These are phyloP conservation scores for Spilosoma lubricipeda DNA, from an alignment of 2,888 invertebrate species.

Conservation along the genomic window DNA sequence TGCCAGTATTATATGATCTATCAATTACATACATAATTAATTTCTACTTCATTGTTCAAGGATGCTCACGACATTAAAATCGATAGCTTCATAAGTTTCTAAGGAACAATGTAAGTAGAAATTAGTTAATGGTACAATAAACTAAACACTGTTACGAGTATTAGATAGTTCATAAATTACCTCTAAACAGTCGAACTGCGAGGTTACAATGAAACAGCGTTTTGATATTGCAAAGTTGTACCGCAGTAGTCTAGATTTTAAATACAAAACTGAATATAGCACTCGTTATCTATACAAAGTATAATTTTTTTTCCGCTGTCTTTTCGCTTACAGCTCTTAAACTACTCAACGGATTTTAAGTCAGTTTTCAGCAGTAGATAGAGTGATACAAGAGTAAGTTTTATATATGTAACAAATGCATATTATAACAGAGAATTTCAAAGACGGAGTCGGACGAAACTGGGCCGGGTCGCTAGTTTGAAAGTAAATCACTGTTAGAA, in stretches of 20 bases:
- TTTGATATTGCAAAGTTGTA: slow-evolving; percentile 31
- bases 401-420: no score
- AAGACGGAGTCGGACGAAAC: no score
- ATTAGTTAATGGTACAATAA: slow-evolving; percentile 36
- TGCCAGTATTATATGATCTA: background rate
- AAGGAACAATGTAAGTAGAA: slow-evolving; percentile 18
- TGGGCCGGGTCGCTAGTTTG: background rate
- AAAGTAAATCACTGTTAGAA: background rate
- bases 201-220: slow-evolving; percentile 71
- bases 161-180: slow-evolving; percentile 60
- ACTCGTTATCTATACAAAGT: background rate
- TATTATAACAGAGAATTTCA: no score
- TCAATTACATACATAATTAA: background rate
- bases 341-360: no score
- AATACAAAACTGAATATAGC: background rate
- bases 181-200: slow-evolving; percentile 56
- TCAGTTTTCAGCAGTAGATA: no score
- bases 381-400: no score
- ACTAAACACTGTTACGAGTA: slow-evolving; percentile 39
- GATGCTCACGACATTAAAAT: background rate
- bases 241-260: slow-evolving; percentile 9
- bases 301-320: background rate
- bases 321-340: no score
- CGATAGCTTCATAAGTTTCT: background rate
- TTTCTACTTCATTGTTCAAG: background rate